Base-by-base conservation (phyloP, 2,113 vertebrate species). In the Pelvicachromis taeniatus region DNA sequence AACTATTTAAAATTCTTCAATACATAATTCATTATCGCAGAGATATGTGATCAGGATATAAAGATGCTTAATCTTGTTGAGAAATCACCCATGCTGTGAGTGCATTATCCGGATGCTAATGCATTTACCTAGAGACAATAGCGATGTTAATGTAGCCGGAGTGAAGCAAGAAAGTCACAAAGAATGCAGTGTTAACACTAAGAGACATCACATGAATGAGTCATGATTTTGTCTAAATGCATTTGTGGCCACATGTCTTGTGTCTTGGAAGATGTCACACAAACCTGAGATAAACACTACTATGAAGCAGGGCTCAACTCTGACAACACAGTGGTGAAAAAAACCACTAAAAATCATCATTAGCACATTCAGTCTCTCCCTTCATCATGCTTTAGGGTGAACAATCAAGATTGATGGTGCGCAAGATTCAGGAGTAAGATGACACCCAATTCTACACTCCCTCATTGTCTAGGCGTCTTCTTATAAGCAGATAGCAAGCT, bases 361-460 rank as follows among this genome's bases (percentile, higher is more conserved):
- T 84, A 88, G 78, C 35, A 42, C 19, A 77, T 77, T 80, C 56
- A 65, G 26, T 58, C 83, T 89, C 86, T 89, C 33, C 80, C 79
- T 59, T 85, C 77, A 63, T 75, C 63, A 87, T 52, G 58, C 63
- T 85, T 87, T 78, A 56, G 68, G 82, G 83, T 85, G 85, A 50
- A 26, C 90, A 94, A 95, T 94, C 87, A 93, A 94, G 92, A 95
- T 93, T 95, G 90, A 94, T 94, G 92, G 91, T 92, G 90, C 80
- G 85, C 82, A 52, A 31, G 77, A 91, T 81, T 77, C 23, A 2
- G 78, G 83, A 90, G 81, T 80, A 80, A 77, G 88, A 89, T 93
- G 90, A 78, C 81, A 78, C 84, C 52, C 78, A 52, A 63, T 88
- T 87, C 84, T 52, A n/a, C 85, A 68, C 85, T 86, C 86, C 83